Base-by-base conservation (phyloP, 2,797 vertebrate species). In the Enteromius unitaeniatus region DNA sequence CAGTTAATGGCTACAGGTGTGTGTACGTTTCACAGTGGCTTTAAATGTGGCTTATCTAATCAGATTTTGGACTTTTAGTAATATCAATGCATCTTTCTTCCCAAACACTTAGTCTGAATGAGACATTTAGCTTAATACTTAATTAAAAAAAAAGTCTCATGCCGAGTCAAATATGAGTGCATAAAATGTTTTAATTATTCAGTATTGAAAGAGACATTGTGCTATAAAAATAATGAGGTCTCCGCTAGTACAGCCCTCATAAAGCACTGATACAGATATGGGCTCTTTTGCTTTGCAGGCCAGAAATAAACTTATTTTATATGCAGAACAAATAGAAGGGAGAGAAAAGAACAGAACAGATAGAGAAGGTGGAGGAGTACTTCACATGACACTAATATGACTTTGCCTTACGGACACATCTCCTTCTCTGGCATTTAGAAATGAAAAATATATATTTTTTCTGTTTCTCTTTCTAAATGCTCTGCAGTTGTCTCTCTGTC, bases 141-240 rank as follows among this genome's bases (percentile, higher is more conserved):
- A 17, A 79, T 79, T 79, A 67, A 15, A 65, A 79, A 67, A 79
- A 78, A 65, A 53, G 37, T 14, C 19, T 81, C 79, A 70, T 26
- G 78, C 64, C 40, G 49, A 55, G 64, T 79, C n/a, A 69, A 53
- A 68, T 40, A 68, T 79, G 21, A 68, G 47, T 53, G 62, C 31
- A 68, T 51, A 53, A 79, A 68, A 40, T 68, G 60, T 51, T 67
- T 79, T 79, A 79, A 79, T 79, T 79, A 79, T 81, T 60, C 40
- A 81, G 34, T 58, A 10, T 42, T 80, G 65, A 80, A 70, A 58
- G 49, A 81, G 55, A 23, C 79, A 60, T 60, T 31, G 79, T 19
- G 14, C 68, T 62, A 45, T 73, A 60, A 72, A 81, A 62, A 34
- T 62, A 73, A 64, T 47, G 34, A 76, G 58, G 37, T 3, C 58